Evolutionary conservation across 2,888 invertebrate species (phyloP).

Genomic region (Altica lythri): DNA sequence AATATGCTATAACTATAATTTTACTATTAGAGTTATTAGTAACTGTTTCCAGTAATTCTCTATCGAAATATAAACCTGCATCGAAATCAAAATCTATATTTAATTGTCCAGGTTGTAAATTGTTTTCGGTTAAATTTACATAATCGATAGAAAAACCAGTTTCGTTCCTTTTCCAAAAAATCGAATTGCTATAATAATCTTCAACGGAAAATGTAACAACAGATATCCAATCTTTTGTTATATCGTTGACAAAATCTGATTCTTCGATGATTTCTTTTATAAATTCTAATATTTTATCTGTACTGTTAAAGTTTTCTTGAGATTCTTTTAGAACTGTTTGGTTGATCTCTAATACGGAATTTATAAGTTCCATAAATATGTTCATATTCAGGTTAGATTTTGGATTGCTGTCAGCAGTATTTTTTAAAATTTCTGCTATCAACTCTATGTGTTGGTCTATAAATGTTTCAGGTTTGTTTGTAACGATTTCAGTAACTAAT

Average conservation of each 20-base stretch:
- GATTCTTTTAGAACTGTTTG: slow-evolving; percentile 32
- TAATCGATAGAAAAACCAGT: not conserved
- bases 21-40: not conserved
- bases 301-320: slow-evolving; percentile 38
- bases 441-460: slow-evolving; percentile 1
- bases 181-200: slow-evolving; percentile 6
- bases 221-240: slow-evolving; percentile 23
- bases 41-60: slow-evolving; percentile 3
- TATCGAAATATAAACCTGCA: slow-evolving; percentile 8
- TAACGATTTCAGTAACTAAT: slow-evolving; percentile 5
- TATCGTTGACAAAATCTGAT: slow-evolving; percentile 20
- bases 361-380: slow-evolving; percentile 26
- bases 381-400: slow-evolving; percentile 17
- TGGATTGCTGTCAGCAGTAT: not conserved
- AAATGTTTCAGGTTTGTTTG: not conserved
- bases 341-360: slow-evolving; percentile 34
- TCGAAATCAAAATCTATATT: slow-evolving; percentile 4
- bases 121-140: slow-evolving; percentile 4
- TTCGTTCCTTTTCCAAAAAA: slow-evolving; percentile 9
- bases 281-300: slow-evolving; percentile 41
- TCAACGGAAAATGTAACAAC: slow-evolving; percentile 17
- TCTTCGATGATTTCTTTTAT: slow-evolving; percentile 37
- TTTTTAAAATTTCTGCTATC: not conserved
- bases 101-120: not conserved
- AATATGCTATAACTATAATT: slow-evolving; percentile 17